Percentiles rank a stretch among this genome's conserved stretches.
Evolutionary conservation across 1,140 invertebrate genomes (phyloP).

Genomic region (Dolichoris vasculosae): DNA sequence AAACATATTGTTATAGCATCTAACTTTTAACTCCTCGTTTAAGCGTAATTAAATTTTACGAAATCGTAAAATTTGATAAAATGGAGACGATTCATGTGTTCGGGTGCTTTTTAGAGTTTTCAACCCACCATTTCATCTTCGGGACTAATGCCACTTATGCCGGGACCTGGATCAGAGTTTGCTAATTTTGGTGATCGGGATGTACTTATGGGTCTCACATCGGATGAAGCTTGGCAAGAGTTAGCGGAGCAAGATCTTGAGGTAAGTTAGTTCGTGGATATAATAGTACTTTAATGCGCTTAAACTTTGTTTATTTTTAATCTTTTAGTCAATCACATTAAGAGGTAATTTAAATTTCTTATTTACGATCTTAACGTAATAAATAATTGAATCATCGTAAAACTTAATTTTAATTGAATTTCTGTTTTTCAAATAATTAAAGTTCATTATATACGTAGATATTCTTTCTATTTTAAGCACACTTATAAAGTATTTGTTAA

Average conservation of each 20-base stretch:
- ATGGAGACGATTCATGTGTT: background rate
- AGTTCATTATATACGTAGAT: no score
- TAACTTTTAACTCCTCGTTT: background rate
- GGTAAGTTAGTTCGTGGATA: conserved; percentile 56
- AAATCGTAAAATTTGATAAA: background rate
- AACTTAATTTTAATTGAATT: no score
- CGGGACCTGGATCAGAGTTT: conserved; percentile 80
- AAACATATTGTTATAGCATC: background rate
- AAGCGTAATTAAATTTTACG: no score
- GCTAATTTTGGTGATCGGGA: conserved; percentile 89
- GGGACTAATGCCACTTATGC: conserved; percentile 70
- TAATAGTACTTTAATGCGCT: background rate
- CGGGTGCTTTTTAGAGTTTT: conserved; percentile 61
- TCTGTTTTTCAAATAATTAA: no score
- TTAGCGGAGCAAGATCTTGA: conserved; percentile 69
- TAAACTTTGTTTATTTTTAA: background rate
- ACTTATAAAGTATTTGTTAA: no score
- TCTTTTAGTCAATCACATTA: background rate
- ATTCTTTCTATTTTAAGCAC: no score
- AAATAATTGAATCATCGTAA: no score
- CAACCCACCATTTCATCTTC: conserved; percentile 71
- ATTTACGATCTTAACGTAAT: no score
- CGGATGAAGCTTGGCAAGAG: conserved; percentile 73
- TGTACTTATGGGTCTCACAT: conserved; percentile 85
- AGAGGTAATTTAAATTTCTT: background rate